Evolutionary conservation across 2,888 invertebrate genomes (phyloP), one percentile per base, ranked within the genome.

Genomic region (Chalcis sispes): DNA sequence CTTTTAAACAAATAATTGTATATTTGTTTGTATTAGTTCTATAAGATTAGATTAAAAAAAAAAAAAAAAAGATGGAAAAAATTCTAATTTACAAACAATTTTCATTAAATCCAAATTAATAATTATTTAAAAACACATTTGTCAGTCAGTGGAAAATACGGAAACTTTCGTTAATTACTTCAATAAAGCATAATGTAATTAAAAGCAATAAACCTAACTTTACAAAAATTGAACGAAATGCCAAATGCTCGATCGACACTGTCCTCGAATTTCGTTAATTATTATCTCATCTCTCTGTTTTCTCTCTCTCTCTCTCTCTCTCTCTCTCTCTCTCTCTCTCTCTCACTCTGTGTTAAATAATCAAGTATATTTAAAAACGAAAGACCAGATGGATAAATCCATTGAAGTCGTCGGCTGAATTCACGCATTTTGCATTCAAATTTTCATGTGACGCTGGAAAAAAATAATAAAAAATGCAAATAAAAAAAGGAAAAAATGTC

Each of bases 361-460:
- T 23, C 23, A 46, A 7, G 1, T 13, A 23, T 15, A 59, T 40
- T 58, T 32, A 52, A 54, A 52, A 32, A 20, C 64, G 40, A 15
- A 2, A 50, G 40, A 10, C 29, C 15, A 25, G 0, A 54, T 25
- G 10, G 7, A n/a, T n/a, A n/a, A n/a, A n/a, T n/a, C n/a, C n/a
- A n/a, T n/a, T n/a, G n/a, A n/a, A n/a, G n/a, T n/a, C 50, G 20
- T 1, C 32, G 20, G 20, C 10, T 5, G 20, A 59, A 59, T 59
- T 48, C 15, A 25, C 54, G n/a, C 29, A n/a, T 36, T 72, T 72
- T 65, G 50, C 66, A 72, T 72, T 72, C 50, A 65, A 72, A 72
- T 72, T 46, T 71, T 40, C 36, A 36, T 36, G 36, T 36, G 18
- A 29, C 15, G 25, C 48, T 48, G 3, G 56, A 8, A 13, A 10